phyloP scores from a whole-genome alignment of 2,113 vertebrate species.

The Dasyurus viverrinus region DNA sequence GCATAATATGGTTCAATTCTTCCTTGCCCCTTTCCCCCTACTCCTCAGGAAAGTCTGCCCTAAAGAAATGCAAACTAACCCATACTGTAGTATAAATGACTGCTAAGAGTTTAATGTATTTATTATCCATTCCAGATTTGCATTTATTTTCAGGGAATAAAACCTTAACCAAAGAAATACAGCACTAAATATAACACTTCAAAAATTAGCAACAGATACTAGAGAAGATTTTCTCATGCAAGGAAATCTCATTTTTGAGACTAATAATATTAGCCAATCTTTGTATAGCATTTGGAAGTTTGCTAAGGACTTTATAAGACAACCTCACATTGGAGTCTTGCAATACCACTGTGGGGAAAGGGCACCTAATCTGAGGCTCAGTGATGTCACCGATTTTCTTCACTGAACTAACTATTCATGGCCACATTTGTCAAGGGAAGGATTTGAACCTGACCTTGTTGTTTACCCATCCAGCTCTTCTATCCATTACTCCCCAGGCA shows the following conservation, averaged over 20 bases:
- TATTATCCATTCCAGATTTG: conserved; percentile 15
- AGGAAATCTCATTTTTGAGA: background rate
- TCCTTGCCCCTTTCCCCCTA: background rate
- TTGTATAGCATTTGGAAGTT: background rate
- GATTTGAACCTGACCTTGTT: background rate
- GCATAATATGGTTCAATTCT: background rate
- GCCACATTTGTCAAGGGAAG: background rate
- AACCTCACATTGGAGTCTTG: background rate
- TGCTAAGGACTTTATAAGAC: background rate
- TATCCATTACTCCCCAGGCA: background rate
- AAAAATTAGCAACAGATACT: background rate
- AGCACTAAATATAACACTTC: background rate
- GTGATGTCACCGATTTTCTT: background rate
- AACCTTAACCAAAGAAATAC: background rate
- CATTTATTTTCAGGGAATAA: conserved; percentile 41
- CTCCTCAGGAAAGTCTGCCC: background rate
- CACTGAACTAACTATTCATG: background rate
- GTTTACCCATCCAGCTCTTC: background rate
- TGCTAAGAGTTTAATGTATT: background rate
- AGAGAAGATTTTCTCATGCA: background rate
- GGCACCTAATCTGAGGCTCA: background rate
- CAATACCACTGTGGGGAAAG: background rate
- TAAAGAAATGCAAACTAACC: background rate
- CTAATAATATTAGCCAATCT: background rate
- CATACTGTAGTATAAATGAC: background rate